A percentile compares a stretch with the other conserved stretches of the same genome.
These are phyloP conservation scores for Crotalus horridus DNA, from an alignment of 2,113 vertebrate genomes.

Conservation along the genomic window DNA sequence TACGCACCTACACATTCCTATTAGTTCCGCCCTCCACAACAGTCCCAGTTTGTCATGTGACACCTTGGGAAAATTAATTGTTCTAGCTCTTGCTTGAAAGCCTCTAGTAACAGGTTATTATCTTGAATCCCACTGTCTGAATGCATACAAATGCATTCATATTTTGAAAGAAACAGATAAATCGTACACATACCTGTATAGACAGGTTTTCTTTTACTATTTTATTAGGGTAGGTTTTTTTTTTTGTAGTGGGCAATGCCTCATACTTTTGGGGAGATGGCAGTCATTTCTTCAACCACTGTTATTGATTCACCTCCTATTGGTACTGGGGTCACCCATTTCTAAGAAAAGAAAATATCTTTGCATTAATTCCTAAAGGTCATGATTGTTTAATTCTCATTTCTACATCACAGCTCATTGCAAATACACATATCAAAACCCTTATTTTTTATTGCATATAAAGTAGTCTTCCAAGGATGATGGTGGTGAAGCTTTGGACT, in stretches of 20 bases:
- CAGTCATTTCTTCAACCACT: not conserved
- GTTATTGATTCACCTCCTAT: conserved; percentile 17
- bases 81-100: not conserved
- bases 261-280: not conserved
- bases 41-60: not conserved
- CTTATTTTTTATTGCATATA: not conserved
- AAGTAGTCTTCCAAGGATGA: not conserved
- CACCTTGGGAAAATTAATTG: not conserved
- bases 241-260: not conserved
- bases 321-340: not conserved
- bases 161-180: not conserved
- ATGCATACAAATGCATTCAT: not conserved
- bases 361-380: not conserved
- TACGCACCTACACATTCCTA: not conserved
- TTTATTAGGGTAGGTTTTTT: not conserved
- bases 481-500: not conserved
- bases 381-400: not conserved
- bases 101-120: not conserved
- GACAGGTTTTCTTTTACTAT: not conserved
- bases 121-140: not conserved
- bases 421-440: not conserved
- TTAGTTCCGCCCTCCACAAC: not conserved
- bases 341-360: not conserved
- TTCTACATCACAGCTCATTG: not conserved
- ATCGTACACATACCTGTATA: not conserved